These are phyloP conservation scores for Pissodes strobi DNA, from an alignment of 1,140 invertebrate species.

Conservation along the genomic window DNA sequence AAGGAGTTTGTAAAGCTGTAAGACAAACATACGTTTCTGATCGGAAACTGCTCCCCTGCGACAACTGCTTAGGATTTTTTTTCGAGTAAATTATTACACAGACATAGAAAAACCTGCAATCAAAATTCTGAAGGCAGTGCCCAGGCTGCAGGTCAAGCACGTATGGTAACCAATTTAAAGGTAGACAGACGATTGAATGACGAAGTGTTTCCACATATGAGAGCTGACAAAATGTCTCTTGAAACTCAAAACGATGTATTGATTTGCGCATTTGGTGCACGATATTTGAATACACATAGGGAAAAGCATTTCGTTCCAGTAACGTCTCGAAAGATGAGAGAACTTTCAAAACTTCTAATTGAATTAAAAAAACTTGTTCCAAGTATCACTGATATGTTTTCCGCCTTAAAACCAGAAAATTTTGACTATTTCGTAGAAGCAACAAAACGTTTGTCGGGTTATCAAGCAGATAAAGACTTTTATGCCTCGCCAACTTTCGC, in stretches of 20 bases:
- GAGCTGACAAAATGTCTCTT: conserved; percentile 31
- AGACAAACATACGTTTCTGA: not conserved
- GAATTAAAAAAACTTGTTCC: conserved; percentile 44
- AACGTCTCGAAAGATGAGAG: conserved; percentile 47
- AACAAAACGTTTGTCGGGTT: conserved; percentile 32
- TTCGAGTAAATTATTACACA: conserved; percentile 17
- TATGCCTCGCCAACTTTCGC: conserved; percentile 35
- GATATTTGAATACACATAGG: conserved; percentile 48
- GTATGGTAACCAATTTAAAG: conserved; percentile 7
- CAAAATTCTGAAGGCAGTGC: not conserved
- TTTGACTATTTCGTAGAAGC: conserved; percentile 32
- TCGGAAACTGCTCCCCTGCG: conserved; percentile 6
- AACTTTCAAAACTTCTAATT: conserved; percentile 42
- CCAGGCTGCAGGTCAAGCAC: conserved; percentile 13
- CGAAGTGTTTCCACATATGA: conserved; percentile 36
- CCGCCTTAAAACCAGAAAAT: conserved; percentile 40
- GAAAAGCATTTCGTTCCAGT: conserved; percentile 47
- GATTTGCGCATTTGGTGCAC: conserved; percentile 46
- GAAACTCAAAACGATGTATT: conserved; percentile 43
- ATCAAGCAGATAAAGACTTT: conserved; percentile 24
- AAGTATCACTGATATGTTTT: conserved; percentile 35
- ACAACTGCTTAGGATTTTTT: conserved; percentile 19
- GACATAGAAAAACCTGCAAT: conserved; percentile 14
- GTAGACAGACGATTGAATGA: conserved; percentile 21
- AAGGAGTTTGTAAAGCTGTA: not conserved